Evolutionary conservation across 1,140 invertebrate species (phyloP).

Genomic region (Nomia melanderi): DNA sequence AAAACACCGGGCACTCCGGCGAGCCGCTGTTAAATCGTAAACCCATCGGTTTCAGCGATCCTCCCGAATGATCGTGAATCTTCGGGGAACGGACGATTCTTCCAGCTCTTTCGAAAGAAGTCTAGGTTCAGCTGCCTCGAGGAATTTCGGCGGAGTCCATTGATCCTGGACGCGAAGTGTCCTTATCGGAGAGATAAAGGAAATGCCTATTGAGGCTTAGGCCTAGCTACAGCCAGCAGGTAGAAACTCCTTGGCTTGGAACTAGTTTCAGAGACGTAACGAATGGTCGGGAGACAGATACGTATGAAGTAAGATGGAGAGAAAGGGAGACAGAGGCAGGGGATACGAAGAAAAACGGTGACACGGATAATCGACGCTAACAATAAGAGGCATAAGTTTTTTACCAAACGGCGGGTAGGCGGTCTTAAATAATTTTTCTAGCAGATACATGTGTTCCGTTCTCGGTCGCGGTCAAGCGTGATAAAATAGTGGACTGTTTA

Average conservation of each 20-base stretch:
- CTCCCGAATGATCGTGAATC: slow-evolving; percentile 12
- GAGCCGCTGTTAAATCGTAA: slow-evolving; percentile 7
- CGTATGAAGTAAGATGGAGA: background rate
- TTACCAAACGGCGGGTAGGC: background rate
- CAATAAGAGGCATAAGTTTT: background rate
- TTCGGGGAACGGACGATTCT: background rate
- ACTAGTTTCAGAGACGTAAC: slow-evolving; percentile 7
- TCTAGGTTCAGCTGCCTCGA: too few relatives aligned
- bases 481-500: slow-evolving; percentile 49
- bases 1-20: background rate
- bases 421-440: slow-evolving; percentile 21
- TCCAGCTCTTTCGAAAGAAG: too few relatives aligned
- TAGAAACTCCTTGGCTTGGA: background rate
- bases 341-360: background rate
- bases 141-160: slow-evolving; percentile 3
- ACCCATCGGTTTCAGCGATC: background rate
- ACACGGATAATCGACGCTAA: background rate
- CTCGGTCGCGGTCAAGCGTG: slow-evolving; percentile 39
- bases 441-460: slow-evolving; percentile 14
- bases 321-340: too few relatives aligned
- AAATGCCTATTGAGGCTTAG: background rate
- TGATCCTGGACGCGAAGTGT: background rate
- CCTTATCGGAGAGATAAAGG: background rate
- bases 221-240: background rate
- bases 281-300: too few relatives aligned